Percentiles rank a stretch among this genome's conserved stretches.
Evolutionary conservation across 2,797 vertebrate species (phyloP).

Genomic region (Macropus fuliginosus): DNA sequence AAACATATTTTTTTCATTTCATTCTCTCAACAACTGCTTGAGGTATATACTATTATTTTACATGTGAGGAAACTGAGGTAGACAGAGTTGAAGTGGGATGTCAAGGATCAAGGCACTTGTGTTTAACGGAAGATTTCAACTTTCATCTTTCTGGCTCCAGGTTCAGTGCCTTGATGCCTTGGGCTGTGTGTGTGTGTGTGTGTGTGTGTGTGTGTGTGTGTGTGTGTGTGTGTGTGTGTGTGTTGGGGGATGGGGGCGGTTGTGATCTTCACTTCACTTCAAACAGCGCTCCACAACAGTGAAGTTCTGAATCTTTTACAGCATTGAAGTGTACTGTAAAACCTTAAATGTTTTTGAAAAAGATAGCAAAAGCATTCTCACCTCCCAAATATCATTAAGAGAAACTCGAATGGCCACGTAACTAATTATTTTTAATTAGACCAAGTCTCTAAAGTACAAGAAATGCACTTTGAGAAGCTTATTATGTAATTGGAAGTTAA

Average conservation of each 20-base stretch:
- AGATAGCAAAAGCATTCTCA: not conserved
- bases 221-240: no score
- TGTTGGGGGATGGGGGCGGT: not conserved
- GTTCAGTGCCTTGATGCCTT: not conserved
- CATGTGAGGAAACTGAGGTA: not conserved
- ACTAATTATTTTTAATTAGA: slow-evolving; percentile 75
- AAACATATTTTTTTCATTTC: not conserved
- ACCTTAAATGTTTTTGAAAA: not conserved
- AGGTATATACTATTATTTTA: not conserved
- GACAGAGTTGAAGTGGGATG: not conserved
- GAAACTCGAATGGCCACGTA: slow-evolving; percentile 53
- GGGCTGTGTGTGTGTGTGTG: no score
- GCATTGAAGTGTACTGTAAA: not conserved
- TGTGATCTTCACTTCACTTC: not conserved
- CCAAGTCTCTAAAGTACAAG: slow-evolving; percentile 61
- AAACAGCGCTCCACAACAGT: not conserved
- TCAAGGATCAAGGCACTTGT: not conserved
- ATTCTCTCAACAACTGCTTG: not conserved
- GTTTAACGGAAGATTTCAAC: not conserved
- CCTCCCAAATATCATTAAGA: slow-evolving; percentile 12
- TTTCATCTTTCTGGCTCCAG: not conserved
- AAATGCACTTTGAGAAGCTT: slow-evolving; percentile 49
- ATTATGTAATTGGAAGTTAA: slow-evolving; percentile 63
- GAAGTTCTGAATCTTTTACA: not conserved
- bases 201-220: no score